Conservation (phyloP, 2,797 vertebrate genomes). For the Epinephelus malabaricus region DNA sequence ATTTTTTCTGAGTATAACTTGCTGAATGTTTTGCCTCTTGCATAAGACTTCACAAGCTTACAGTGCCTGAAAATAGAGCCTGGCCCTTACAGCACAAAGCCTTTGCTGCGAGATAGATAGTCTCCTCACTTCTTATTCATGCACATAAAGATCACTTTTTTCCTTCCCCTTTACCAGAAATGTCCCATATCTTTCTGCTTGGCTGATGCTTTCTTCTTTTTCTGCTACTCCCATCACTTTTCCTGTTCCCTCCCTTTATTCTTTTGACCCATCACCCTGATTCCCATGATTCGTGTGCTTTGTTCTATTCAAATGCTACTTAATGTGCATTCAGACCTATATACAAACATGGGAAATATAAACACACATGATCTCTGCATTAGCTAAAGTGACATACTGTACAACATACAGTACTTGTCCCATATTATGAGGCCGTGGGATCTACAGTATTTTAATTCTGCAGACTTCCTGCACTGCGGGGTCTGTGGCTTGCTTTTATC, state of each 20-base stretch:
- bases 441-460: background rate
- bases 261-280: background rate
- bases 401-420: background rate
- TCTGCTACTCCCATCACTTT: background rate
- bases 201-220: background rate
- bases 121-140: slow-evolving; percentile 6
- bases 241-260: background rate
- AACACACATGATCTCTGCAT: slow-evolving; percentile 1
- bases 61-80: slow-evolving; percentile 24
- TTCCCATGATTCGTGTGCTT: background rate
- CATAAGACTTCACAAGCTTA: slow-evolving; percentile 20
- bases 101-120: background rate
- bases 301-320: slow-evolving; percentile 17
- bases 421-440: slow-evolving; percentile 1
- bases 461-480: slow-evolving; percentile 13
- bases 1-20: background rate
- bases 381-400: background rate
- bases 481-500: slow-evolving; percentile 1
- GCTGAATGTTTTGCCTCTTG: slow-evolving; percentile 6
- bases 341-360: background rate
- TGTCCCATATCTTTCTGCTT: background rate
- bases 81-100: slow-evolving; percentile 5
- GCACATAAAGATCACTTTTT: background rate
- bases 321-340: background rate
- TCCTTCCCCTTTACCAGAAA: background rate